These are phyloP conservation scores for Hemiscyllium ocellatum DNA, from an alignment of 2,113 vertebrate species.

Conservation along the genomic window DNA sequence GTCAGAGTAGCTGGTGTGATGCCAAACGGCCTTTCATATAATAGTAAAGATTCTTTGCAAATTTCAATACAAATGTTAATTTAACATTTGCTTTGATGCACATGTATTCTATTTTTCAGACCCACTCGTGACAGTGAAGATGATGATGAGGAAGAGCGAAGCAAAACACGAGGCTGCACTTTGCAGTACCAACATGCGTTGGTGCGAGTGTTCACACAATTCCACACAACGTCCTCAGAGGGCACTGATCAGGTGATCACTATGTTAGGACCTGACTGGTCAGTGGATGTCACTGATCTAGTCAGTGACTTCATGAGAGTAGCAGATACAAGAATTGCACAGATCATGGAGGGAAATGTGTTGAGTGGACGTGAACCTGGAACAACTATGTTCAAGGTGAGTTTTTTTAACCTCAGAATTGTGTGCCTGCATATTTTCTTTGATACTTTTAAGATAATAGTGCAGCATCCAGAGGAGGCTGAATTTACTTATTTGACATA, in stretches of 20 bases:
- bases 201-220: conserved; percentile 91
- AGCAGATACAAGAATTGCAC: conserved; percentile 75
- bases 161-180: conserved; percentile 78
- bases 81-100: not conserved
- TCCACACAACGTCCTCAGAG: conserved; percentile 87
- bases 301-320: conserved; percentile 90
- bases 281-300: conserved; percentile 93
- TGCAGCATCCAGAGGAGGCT: too few species aligned
- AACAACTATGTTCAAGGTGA: conserved; percentile 82
- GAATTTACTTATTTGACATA: not conserved
- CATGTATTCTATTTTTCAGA: conserved; percentile 50
- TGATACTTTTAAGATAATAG: not conserved
- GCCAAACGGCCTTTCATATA: not conserved
- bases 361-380: conserved; percentile 85
- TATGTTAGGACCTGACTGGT: conserved; percentile 95
- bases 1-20: not conserved
- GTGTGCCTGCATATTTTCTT: not conserved
- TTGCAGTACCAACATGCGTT: conserved; percentile 90
- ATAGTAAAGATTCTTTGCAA: not conserved
- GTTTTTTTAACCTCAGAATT: not conserved
- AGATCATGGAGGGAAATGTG: conserved; percentile 79
- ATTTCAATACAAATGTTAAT: not conserved
- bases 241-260: conserved; percentile 89
- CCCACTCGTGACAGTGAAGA: conserved; percentile 84
- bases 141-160: conserved; percentile 75